These are phyloP conservation scores for Drosophila elegans DNA, from an alignment of 1,140 invertebrate species.

Conservation along the genomic window DNA sequence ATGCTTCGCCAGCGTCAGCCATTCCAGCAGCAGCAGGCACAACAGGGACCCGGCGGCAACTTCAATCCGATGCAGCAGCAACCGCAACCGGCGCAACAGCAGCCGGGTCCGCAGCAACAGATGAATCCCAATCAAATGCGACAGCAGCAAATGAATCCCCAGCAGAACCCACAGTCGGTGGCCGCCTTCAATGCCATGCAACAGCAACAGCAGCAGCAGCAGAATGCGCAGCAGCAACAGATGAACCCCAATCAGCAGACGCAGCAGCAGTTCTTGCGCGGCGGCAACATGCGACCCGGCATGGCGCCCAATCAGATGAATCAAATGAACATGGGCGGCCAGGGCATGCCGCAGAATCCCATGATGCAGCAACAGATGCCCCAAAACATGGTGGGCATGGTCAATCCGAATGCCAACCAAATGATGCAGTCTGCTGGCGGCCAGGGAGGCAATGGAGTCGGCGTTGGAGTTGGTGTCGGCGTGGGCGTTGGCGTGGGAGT, in stretches of 20 bases:
- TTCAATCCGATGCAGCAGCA: slow-evolving; percentile 86
- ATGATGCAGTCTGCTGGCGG: slow-evolving; percentile 64
- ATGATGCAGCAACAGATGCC: slow-evolving; percentile 86
- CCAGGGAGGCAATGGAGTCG: slow-evolving; percentile 63
- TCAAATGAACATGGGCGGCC: slow-evolving; percentile 85
- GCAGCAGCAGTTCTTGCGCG: slow-evolving; percentile 75
- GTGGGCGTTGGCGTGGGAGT: slow-evolving; percentile 35
- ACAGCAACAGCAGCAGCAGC: slow-evolving; percentile 65
- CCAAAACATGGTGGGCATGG: slow-evolving; percentile 86
- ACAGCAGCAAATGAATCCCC: slow-evolving; percentile 77
- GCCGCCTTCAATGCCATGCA: slow-evolving; percentile 84
- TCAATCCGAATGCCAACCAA: slow-evolving; percentile 84
- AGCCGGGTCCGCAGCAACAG: slow-evolving; percentile 63
- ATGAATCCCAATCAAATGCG: slow-evolving; percentile 67
- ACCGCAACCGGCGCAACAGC: slow-evolving; percentile 77
- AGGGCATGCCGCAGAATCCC: slow-evolving; percentile 85
- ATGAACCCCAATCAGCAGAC: slow-evolving; percentile 75
- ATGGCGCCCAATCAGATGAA: slow-evolving; percentile 85
- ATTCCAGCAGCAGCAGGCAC: slow-evolving; percentile 85
- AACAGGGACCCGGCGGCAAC: slow-evolving; percentile 63
- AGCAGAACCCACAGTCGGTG: slow-evolving; percentile 83
- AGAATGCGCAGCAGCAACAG: slow-evolving; percentile 58
- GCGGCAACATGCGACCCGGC: slow-evolving; percentile 83
- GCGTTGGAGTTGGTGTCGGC: slow-evolving; percentile 63
- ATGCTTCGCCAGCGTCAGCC: slow-evolving; percentile 91